phyloP scores from a whole-genome alignment of 2,888 invertebrate species.

The Orchestes rusci region DNA sequence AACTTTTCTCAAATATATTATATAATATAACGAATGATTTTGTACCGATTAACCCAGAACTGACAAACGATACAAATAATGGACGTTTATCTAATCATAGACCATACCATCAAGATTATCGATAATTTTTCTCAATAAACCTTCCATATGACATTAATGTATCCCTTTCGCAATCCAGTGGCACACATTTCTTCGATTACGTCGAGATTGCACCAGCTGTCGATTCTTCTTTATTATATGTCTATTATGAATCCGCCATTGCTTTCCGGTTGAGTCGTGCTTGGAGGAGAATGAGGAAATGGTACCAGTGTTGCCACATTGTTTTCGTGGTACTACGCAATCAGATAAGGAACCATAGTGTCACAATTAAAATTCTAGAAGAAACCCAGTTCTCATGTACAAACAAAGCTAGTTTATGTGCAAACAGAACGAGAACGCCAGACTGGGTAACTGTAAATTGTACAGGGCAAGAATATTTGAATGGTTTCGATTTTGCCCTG shows the following conservation, averaged over 20 bases:
- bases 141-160: too few species aligned
- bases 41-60: not conserved
- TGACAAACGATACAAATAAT: too few species aligned
- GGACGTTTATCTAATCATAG: too few species aligned
- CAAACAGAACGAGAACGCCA: not conserved
- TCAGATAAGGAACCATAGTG: too few species aligned
- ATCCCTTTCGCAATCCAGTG: slow-evolving; percentile 4
- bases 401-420: slow-evolving; percentile 6
- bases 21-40: not conserved
- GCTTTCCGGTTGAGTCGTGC: not conserved
- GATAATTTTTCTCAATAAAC: too few species aligned
- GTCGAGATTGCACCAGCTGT: slow-evolving; percentile 9
- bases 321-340: too few species aligned
- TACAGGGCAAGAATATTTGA: slow-evolving; percentile 7
- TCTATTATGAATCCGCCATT: not conserved
- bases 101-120: too few species aligned
- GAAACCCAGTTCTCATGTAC: slow-evolving; percentile 9
- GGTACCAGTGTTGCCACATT: too few species aligned
- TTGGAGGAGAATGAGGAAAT: not conserved
- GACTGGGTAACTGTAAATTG: slow-evolving; percentile 2
- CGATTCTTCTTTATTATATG: slow-evolving; percentile 2
- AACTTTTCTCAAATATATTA: too few species aligned
- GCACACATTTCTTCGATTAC: slow-evolving; percentile 6
- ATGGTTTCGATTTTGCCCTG: too few species aligned
- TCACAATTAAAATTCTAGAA: slow-evolving; percentile 9